Conservation (phyloP, 2,797 vertebrate genomes). For the Florisuga fusca region DNA sequence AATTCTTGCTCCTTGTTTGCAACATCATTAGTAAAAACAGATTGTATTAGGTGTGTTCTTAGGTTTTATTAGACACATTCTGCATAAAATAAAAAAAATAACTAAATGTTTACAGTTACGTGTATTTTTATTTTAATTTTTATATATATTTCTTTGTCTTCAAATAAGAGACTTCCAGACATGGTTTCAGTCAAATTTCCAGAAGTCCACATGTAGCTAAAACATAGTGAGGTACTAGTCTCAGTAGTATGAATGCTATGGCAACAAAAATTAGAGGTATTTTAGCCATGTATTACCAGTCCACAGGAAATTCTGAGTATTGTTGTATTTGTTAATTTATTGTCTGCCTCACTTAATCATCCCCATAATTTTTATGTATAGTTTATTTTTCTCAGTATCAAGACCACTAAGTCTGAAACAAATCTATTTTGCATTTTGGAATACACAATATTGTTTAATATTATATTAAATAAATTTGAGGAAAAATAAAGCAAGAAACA, state of each 20-base stretch:
- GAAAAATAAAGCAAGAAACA: neutral
- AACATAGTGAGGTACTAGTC: neutral
- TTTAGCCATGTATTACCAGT: neutral
- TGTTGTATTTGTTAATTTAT: neutral
- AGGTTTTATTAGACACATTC: neutral
- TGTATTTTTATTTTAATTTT: neutral
- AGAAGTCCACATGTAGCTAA: neutral
- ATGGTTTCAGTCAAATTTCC: neutral
- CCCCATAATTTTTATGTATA: neutral
- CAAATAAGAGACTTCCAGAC: neutral
- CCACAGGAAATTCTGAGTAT: neutral
- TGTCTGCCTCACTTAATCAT: neutral
- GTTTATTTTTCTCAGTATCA: constrained; percentile 10
- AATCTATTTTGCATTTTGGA: neutral
- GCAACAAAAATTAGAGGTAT: neutral
- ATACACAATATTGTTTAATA: neutral
- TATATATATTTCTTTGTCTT: neutral
- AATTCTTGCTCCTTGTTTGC: neutral
- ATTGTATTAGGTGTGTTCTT: neutral
- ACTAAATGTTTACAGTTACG: neutral
- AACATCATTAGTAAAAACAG: neutral
- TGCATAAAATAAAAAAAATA: neutral
- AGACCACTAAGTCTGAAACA: neutral
- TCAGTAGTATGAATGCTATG: neutral
- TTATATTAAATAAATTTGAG: neutral